A percentile compares a stretch with the other conserved stretches of the same genome.
These are phyloP conservation scores for Egretta garzetta DNA, from an alignment of 2,113 vertebrate species.

Conservation along the genomic window DNA sequence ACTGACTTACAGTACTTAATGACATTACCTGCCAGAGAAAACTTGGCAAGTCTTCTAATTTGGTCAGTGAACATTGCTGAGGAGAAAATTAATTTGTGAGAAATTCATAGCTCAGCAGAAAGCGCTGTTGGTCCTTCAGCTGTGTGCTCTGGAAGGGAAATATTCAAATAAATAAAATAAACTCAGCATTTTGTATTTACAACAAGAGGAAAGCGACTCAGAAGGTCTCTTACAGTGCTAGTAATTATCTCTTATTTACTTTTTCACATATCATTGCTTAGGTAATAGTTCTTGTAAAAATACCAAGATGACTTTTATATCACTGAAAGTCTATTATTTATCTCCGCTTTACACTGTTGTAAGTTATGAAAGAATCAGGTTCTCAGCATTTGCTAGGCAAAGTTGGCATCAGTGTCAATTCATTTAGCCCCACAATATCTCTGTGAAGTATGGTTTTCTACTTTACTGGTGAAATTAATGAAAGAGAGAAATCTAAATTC, in stretches of 20 bases:
- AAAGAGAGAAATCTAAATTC: not conserved
- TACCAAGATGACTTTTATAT: not conserved
- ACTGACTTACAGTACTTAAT: not conserved
- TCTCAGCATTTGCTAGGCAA: not conserved
- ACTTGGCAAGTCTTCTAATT: conserved; percentile 9
- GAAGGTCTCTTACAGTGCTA: not conserved
- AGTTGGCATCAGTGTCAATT: not conserved
- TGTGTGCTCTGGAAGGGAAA: not conserved
- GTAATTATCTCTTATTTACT: not conserved
- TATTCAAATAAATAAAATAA: not conserved
- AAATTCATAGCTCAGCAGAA: conserved; percentile 35
- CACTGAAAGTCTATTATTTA: not conserved
- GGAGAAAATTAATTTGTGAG: conserved; percentile 27
- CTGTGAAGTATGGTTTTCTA: not conserved
- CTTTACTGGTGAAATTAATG: not conserved
- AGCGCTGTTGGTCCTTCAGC: not conserved
- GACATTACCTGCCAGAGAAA: conserved; percentile 36
- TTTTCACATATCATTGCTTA: not conserved
- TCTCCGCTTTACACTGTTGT: not conserved
- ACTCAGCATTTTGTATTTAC: not conserved
- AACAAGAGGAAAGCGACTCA: not conserved
- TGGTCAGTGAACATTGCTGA: conserved; percentile 9
- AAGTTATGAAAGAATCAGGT: not conserved
- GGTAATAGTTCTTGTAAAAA: not conserved
- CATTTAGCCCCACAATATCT: not conserved